phyloP scores from a whole-genome alignment of 2,797 vertebrate genomes.

The Pipistrellus pygmaeus region DNA sequence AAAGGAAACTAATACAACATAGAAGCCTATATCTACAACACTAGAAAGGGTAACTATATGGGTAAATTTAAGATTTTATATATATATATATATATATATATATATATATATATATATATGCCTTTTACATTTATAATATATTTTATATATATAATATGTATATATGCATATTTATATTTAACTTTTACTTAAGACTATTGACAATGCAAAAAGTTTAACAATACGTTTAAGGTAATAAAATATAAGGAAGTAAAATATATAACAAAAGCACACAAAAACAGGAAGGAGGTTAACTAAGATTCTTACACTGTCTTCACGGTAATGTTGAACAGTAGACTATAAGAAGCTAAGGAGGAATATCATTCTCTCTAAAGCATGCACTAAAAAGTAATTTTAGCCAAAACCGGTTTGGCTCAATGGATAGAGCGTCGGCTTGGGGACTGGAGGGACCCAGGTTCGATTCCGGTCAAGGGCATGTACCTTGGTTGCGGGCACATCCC shows the following conservation, averaged over 20 bases:
- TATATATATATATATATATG: background rate
- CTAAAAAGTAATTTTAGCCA: background rate
- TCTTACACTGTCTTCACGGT: background rate
- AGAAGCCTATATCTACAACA: background rate
- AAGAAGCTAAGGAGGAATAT: background rate
- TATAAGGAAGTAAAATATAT: background rate
- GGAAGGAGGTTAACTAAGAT: background rate
- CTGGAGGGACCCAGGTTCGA: no score
- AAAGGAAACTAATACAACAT: background rate
- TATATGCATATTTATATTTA: background rate
- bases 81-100: background rate
- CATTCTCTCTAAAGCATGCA: background rate
- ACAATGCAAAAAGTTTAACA: background rate
- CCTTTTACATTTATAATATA: background rate
- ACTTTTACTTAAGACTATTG: background rate
- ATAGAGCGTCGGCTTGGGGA: no score
- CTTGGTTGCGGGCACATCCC: no score
- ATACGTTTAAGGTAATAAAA: background rate
- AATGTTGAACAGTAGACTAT: background rate
- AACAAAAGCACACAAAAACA: background rate
- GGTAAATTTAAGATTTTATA: background rate
- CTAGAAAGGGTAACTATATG: slow-evolving; percentile 1
- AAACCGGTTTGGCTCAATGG: no score
- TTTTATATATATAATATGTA: background rate
- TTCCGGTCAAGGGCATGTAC: no score